Evolutionary conservation across 1,140 invertebrate species (phyloP).

Genomic region (Papilio glaucus): DNA sequence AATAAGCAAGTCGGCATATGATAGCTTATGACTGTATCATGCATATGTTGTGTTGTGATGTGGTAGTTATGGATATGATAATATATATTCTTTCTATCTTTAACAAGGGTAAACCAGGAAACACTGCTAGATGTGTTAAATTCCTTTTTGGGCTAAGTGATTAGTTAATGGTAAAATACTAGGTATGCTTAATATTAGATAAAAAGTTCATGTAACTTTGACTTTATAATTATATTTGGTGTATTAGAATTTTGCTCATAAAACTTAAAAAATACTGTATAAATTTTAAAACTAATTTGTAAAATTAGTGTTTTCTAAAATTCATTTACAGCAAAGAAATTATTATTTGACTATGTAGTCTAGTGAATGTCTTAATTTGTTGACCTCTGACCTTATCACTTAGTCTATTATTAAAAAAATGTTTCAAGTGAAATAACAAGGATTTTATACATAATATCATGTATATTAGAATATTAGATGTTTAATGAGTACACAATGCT

Average conservation of each 20-base stretch:
- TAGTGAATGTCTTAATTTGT: not conserved
- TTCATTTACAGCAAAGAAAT: not conserved
- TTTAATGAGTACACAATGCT: not conserved
- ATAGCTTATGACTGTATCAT: not conserved
- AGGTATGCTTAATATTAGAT: no score
- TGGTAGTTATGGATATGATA: not conserved
- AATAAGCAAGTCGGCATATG: no score
- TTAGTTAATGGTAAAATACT: no score
- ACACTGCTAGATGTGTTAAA: no score
- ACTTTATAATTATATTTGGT: no score
- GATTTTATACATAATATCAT: not conserved
- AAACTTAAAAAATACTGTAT: not conserved
- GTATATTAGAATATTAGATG: not conserved
- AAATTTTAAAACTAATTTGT: not conserved
- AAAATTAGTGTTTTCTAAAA: not conserved
- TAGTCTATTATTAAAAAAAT: not conserved
- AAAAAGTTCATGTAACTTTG: no score
- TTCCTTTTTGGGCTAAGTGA: no score
- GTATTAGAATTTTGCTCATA: not conserved
- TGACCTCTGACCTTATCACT: constrained; percentile 28
- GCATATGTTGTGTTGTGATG: not conserved
- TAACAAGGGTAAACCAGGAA: no score
- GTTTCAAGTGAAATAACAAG: constrained; percentile 7
- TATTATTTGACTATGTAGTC: not conserved
- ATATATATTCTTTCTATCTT: not conserved